These are phyloP conservation scores for Miichthys miiuy DNA, from an alignment of 2,797 vertebrate genomes.

Conservation along the genomic window DNA sequence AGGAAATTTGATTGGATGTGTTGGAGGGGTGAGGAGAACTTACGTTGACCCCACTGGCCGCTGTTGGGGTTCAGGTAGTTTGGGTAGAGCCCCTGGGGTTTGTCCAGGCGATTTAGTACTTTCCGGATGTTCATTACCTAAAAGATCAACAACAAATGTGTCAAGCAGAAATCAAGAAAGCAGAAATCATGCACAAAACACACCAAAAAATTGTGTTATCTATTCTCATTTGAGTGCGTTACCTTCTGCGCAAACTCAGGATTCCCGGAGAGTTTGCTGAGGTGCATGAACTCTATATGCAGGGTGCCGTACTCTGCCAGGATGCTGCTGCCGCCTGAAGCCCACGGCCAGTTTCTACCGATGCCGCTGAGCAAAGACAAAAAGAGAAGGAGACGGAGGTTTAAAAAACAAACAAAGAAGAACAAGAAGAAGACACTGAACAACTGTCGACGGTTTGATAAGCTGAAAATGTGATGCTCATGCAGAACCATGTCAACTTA, in stretches of 20 bases:
- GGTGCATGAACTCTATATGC: constrained; percentile 97
- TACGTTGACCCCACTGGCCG: constrained; percentile 99
- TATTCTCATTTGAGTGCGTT: not conserved
- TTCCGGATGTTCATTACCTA: constrained; percentile 98
- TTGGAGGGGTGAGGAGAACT: constrained; percentile 76
- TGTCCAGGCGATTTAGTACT: constrained; percentile 94
- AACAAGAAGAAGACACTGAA: not conserved
- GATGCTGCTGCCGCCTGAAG: constrained; percentile 98
- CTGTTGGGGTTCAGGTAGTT: constrained; percentile 99
- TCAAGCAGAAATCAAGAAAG: not conserved
- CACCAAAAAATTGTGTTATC: not conserved
- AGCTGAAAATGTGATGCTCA: not conserved
- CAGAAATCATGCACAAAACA: not conserved
- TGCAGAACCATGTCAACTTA: not conserved
- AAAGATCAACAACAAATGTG: not conserved
- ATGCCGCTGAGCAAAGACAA: constrained; percentile 86
- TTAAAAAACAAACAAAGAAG: too few species aligned
- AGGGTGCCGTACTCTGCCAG: constrained; percentile 98
- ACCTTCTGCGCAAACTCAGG: constrained; percentile 97
- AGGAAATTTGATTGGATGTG: not conserved
- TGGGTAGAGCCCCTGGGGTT: constrained; percentile 97
- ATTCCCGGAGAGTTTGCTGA: constrained; percentile 94
- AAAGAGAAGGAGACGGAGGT: not conserved
- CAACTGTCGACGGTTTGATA: not conserved
- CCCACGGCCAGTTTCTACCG: constrained; percentile 99